A percentile compares a stretch with the other conserved stretches of the same genome.
phyloP scores from a whole-genome alignment of 30 jellyfish, hydroid and myxozoan species.

The Rhopilema esculentum region DNA sequence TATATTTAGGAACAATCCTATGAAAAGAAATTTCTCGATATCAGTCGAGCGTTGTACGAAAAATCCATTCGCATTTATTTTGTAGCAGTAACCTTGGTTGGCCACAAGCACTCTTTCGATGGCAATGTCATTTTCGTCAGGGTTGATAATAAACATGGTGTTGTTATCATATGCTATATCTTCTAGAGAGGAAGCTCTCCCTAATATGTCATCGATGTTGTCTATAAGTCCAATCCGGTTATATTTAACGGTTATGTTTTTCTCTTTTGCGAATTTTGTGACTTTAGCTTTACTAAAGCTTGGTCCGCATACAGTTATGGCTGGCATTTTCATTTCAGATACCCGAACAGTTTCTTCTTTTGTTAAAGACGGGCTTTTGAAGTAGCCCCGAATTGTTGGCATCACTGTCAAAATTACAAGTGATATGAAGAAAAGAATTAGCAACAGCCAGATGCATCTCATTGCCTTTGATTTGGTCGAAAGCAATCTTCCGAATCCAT shows the following conservation, averaged over 20 bases:
- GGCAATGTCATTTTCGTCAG: too few relatives aligned
- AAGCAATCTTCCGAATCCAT: conserved; percentile 54
- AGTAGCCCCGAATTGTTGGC: background rate
- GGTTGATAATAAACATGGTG: too few relatives aligned
- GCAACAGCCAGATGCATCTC: conserved; percentile 11
- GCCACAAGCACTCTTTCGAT: too few relatives aligned
- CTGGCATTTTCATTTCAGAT: conserved; percentile 27
- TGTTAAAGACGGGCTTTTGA: background rate
- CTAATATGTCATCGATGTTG: too few relatives aligned
- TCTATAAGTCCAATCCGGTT: too few relatives aligned
- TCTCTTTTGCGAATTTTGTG: background rate
- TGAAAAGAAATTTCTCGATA: background rate
- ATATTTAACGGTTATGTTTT: too few relatives aligned
- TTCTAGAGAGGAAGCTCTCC: too few relatives aligned
- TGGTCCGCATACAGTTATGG: conserved; percentile 55
- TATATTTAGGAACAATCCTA: conserved; percentile 5
- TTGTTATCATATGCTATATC: too few relatives aligned
- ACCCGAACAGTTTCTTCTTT: conserved; percentile 5
- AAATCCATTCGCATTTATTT: too few relatives aligned
- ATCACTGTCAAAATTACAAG: conserved; percentile 4
- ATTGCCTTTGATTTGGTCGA: conserved; percentile 2
- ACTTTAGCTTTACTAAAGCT: background rate
- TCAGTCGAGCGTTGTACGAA: conserved; percentile 37
- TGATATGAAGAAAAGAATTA: conserved; percentile 15
- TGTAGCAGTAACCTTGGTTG: too few relatives aligned